Conservation (phyloP, 1,140 invertebrate species). For the Oscheius sp. region DNA sequence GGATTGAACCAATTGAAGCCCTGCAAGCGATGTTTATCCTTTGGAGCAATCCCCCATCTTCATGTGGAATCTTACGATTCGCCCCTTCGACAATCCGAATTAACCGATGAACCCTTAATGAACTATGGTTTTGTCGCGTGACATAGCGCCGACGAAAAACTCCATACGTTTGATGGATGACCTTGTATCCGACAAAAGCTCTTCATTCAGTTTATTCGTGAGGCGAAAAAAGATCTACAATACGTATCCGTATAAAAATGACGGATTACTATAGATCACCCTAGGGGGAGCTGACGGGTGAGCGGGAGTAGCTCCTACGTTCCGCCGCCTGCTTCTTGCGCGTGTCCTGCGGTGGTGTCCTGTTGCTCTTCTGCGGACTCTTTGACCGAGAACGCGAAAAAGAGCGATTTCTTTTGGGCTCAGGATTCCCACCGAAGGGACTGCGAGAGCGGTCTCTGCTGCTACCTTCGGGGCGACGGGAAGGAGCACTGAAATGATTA, state of each 20-base stretch:
- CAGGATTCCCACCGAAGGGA: not conserved
- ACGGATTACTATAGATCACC: not conserved
- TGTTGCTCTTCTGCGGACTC: not conserved
- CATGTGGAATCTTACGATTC: too few species aligned
- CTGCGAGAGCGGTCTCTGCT: not conserved
- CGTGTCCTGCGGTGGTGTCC: not conserved
- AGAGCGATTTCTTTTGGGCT: not conserved
- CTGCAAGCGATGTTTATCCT: too few species aligned
- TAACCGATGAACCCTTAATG: too few species aligned
- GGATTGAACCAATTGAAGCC: too few species aligned
- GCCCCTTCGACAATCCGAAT: too few species aligned
- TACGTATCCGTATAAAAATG: not conserved
- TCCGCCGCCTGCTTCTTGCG: too few species aligned
- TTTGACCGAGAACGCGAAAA: not conserved
- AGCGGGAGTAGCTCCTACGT: not conserved
- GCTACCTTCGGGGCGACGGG: too few species aligned
- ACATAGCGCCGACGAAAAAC: too few species aligned
- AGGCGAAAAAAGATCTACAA: too few species aligned
- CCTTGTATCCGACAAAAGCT: not conserved
- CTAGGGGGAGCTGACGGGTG: not conserved
- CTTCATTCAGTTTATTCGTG: not conserved
- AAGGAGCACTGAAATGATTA: not conserved
- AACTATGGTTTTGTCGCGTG: too few species aligned
- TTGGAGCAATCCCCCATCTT: too few species aligned
- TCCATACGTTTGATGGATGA: not conserved